A percentile compares a stretch with the other conserved stretches of the same genome.
Conservation (phyloP, 2,888 invertebrate species). For the Hypena proboscidalis region DNA sequence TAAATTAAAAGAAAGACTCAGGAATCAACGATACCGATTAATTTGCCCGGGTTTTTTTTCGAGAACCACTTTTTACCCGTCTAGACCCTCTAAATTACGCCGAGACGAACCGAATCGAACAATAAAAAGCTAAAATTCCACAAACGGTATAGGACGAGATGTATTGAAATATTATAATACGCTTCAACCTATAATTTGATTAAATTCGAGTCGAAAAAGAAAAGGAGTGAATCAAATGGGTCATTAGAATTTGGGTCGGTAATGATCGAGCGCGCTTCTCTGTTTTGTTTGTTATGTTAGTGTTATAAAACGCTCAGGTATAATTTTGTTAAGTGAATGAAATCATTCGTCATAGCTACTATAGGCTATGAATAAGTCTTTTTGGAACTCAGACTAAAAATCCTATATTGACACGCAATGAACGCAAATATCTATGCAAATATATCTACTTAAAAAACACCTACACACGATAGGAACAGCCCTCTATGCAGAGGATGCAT, state of each 20-base stretch:
- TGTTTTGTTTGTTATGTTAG: conserved; percentile 77
- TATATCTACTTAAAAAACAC: too few species aligned
- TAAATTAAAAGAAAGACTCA: conserved; percentile 30
- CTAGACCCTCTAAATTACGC: conserved; percentile 79
- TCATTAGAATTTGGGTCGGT: conserved; percentile 82
- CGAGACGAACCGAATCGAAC: conserved; percentile 72
- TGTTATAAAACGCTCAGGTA: conserved; percentile 61
- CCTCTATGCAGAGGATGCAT: too few species aligned
- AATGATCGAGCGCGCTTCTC: conserved; percentile 75
- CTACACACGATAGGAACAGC: too few species aligned
- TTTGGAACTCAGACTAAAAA: too few species aligned
- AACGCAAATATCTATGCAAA: too few species aligned
- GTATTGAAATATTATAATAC: conserved; percentile 84
- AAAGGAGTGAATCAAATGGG: conserved; percentile 77
- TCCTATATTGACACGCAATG: too few species aligned
- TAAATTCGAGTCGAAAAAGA: conserved; percentile 79
- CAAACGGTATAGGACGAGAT: conserved; percentile 76
- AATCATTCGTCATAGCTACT: conserved; percentile 45
- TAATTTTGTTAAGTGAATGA: conserved; percentile 57
- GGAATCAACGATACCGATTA: conserved; percentile 49
- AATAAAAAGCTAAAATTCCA: conserved; percentile 82
- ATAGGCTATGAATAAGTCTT: too few species aligned
- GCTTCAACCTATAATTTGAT: conserved; percentile 84
- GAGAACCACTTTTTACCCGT: conserved; percentile 61
- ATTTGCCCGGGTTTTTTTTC: conserved; percentile 41